These are phyloP conservation scores for Pristionchus maxplancki DNA, from an alignment of 2,888 invertebrate genomes.

Conservation along the genomic window DNA sequence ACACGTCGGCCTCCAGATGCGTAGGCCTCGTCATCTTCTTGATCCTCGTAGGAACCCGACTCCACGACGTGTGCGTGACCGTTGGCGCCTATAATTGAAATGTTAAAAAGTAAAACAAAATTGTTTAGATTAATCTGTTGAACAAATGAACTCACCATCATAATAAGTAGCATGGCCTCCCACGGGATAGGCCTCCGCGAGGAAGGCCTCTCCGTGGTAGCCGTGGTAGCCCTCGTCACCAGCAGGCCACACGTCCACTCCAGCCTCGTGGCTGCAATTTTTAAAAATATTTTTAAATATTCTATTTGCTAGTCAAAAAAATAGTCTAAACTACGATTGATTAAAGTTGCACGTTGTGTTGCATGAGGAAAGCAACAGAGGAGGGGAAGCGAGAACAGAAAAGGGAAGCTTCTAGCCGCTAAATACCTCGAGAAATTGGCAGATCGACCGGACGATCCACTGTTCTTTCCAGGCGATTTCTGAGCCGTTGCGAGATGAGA, in stretches of 20 bases:
- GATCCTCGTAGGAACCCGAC: not conserved
- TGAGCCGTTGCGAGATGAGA: constrained; percentile 7
- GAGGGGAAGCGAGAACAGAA: not conserved
- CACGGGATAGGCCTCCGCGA: constrained; percentile 10
- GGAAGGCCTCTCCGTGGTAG: constrained; percentile 52
- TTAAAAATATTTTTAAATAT: no score
- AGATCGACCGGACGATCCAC: not conserved
- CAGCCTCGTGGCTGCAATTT: constrained; percentile 59
- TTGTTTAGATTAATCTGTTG: not conserved
- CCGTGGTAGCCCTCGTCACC: constrained; percentile 56
- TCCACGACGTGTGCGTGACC: constrained; percentile 5
- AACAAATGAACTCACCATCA: constrained; percentile 13
- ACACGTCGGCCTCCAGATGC: constrained; percentile 60
- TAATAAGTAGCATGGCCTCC: constrained; percentile 1
- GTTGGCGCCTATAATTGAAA: not conserved
- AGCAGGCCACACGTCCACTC: constrained; percentile 58
- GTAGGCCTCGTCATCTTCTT: constrained; percentile 53
- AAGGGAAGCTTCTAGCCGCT: not conserved
- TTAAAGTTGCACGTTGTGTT: no score
- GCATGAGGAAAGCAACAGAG: constrained; percentile 8
- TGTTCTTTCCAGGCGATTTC: constrained; percentile 50
- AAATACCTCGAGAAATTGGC: constrained; percentile 58
- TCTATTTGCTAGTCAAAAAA: no score
- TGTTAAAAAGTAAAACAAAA: not conserved
- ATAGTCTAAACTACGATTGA: no score